phyloP scores from a whole-genome alignment of 2,113 vertebrate species.

The Microtus oregoni region DNA sequence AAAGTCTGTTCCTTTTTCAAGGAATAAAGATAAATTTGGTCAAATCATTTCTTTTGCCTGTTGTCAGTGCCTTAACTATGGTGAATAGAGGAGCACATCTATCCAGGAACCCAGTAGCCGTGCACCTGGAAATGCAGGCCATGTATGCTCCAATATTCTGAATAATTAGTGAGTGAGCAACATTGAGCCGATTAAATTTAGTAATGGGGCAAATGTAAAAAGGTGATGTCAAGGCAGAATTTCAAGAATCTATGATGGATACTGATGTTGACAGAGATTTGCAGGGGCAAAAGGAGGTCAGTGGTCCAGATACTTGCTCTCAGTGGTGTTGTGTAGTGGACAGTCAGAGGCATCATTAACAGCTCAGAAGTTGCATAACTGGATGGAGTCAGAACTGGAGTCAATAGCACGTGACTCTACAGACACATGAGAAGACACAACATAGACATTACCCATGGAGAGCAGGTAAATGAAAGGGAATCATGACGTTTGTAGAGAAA shows the following conservation, averaged over 20 bases:
- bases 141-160: neutral
- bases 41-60: neutral
- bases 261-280: too few relatives aligned
- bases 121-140: too few relatives aligned
- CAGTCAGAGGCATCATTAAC: neutral
- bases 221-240: neutral
- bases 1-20: neutral
- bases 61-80: neutral
- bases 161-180: neutral
- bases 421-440: neutral
- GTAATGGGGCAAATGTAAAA: neutral
- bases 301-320: neutral
- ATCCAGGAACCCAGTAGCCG: neutral
- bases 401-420: neutral
- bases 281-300: neutral
- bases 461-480: neutral
- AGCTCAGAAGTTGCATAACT: neutral
- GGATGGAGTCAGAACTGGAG: neutral
- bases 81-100: neutral
- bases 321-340: rapidly evolving
- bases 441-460: too few relatives aligned
- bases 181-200: neutral
- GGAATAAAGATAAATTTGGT: neutral
- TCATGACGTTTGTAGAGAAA: neutral
- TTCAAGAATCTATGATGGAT: neutral